Base-by-base conservation (phyloP, 2,888 invertebrate species). In the Antheraea assamensis region DNA sequence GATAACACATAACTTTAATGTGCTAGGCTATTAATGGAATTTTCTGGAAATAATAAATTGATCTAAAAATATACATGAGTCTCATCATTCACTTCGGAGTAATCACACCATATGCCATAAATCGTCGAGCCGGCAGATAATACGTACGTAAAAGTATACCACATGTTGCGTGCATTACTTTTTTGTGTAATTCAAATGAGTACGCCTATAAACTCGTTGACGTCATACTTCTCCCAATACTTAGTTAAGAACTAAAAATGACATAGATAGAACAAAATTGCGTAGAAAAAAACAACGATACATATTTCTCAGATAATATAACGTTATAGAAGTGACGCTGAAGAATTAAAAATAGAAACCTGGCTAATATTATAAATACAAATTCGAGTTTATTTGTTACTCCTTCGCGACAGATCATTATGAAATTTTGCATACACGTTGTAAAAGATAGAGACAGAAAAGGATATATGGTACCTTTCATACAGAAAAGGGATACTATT, bases 81-180 rank as follows among this genome's bases (percentile, higher is more conserved):
- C 64, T 30, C 27, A 52, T 31, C 7, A 42, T 73, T 68, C n/a
- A 52, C 8, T 58, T 71, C 30, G 35, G 42, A 8, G 24, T 24
- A 24, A 66, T 74, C 71, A 49, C 24, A 24, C 30, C 42, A 71
- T 49, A 71, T 71, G 71, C 19, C 49, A 30, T 27, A 52, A 52
- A 71, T 30, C 47, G 21, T 30, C 5, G 30, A 27, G 17, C 52
- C 49, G 30, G 27, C n/a, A 49, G 27, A 71, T 52, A 52, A n/a
- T 58, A 58, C n/a, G 7, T 5, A n/a, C 24, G 21, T n/a, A 27
- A 30, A 17, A 30, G 30, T 52, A 71, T 52, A 30, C 35, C 35
- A 68, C 35, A 35, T 68, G 35, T 35, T 21, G 21, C 35, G 24
- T 35, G 4, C 4, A 30, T 30, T 27, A 30, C 30, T 27, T 30